These are phyloP conservation scores for Caenorhabditis sulstoni DNA, from an alignment of 2,888 invertebrate species.

Conservation along the genomic window DNA sequence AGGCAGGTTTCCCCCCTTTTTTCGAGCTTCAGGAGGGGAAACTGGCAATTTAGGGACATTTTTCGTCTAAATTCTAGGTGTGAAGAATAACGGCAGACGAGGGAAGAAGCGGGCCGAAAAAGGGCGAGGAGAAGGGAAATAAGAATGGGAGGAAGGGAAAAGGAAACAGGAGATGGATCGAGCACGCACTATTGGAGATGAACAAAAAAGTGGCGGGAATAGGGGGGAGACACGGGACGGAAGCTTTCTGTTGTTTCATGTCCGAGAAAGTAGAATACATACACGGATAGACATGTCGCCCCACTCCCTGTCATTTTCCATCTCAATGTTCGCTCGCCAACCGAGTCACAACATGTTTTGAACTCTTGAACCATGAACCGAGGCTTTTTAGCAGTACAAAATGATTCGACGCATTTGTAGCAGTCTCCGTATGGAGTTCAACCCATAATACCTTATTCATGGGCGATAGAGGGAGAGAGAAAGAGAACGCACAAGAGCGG, in stretches of 20 bases:
- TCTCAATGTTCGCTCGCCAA: no score
- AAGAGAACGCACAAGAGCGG: conserved; percentile 21
- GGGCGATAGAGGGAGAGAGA: conserved; percentile 27
- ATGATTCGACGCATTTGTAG: neutral
- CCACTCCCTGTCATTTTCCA: neutral
- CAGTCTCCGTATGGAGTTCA: conserved; percentile 18
- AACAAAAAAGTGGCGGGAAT: conserved; percentile 21
- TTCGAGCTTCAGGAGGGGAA: conserved; percentile 13
- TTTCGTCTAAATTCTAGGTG: conserved; percentile 46
- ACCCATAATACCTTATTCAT: conserved; percentile 55
- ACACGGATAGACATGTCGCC: conserved; percentile 7
- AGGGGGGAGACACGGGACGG: conserved; percentile 1
- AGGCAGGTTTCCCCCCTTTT: conserved; percentile 1
- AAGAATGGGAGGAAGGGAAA: conserved; percentile 14
- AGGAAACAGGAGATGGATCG: conserved; percentile 47
- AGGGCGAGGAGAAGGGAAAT: neutral
- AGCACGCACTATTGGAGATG: conserved; percentile 50
- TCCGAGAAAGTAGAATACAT: neutral
- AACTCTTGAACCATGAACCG: no score
- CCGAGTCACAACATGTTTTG: no score
- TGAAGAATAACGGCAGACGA: conserved; percentile 21
- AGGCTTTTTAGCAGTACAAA: neutral
- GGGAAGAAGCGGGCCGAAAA: neutral
- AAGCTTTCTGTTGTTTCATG: conserved; percentile 24
- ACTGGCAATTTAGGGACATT: conserved; percentile 29